Base-by-base conservation (phyloP, 2,888 invertebrate genomes). In the Callyntrura sp. region DNA sequence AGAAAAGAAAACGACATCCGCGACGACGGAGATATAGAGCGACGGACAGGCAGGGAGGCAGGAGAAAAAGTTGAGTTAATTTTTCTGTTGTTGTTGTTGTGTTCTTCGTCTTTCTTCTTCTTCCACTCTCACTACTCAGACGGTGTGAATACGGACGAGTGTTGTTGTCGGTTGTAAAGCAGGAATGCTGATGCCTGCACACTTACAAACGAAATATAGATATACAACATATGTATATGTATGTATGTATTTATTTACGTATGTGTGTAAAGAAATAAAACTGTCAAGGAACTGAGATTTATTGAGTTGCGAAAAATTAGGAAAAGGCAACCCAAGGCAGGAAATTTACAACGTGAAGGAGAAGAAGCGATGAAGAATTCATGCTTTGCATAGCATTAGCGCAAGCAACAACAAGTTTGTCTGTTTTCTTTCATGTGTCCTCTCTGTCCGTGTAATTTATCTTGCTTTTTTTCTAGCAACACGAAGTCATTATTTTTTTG, bases 241-340 rank as follows among this genome's bases (percentile, higher is more conserved):
- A 45, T 35, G 28, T 14, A 35, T 25, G 28, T 25, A 55, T 60
- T 35, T 60, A 60, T 12, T 28, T 43, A 23, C 43, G 57, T 87
- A 87, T 81, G 81, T 78, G 45, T 60, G 87, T 87, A 87, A 87
- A 87, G 87, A 87, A 87, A 87, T 87, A 87, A 87, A 87, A 87
- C 55, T 87, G 87, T 87, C 87, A 87, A 25, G 87, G 55, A 57
- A 68, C 87, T 25, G 87, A 81, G 87, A 87, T 87, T 87, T 87
- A 87, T 87, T 87, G 87, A 87, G 87, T 87, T 87, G 87, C 87
- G 87, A 87, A 87, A 87, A 87, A 87, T 87, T 86, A 86, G 86
- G 85, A 78, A 86, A 78, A 55, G 73, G 84, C 43, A 84, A 84
- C 84, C 70, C 68, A 84, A 84, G 60, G 76, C 60, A 76, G 43